Base-by-base conservation (phyloP, 2,797 vertebrate genomes). In the Psittacula echo region DNA sequence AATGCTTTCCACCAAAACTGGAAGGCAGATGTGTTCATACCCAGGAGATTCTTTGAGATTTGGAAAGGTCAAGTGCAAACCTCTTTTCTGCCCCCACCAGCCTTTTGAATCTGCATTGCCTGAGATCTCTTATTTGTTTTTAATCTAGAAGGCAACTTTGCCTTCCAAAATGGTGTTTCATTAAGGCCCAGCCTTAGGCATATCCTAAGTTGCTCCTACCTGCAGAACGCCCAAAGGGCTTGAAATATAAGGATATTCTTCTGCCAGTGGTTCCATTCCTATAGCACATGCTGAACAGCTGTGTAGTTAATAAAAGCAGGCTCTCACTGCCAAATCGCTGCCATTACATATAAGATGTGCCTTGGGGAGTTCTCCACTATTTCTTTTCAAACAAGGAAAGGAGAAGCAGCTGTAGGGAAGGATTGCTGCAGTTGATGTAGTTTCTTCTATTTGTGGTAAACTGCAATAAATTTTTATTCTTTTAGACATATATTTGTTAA, bases 281-380 rank as follows among this genome's bases (percentile, higher is more conserved):
- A 0, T 9, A 14, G 18, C 29, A 71, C 20, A 10, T 2, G 9
- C 30, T 32, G 39, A 54, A 58, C 39, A 47, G 9, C 24, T 2
- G 19, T 7, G n/a, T 2, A 1, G 17, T 27, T 62, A 24, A 15
- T 66, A 32, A 83, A 62, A 77, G 13, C 3, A 22, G 17, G 4
- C 37, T 83, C 13, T 85, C 5, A 1, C n/a, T 67, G 47, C 30
- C 51, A 71, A 34, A 47, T 66, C 4, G 1, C 32, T 89, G 76
- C 17, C 21, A 11, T 54, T 13, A 30, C 3, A 1, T n/a, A 6
- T 1, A 13, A 32, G 26, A 26, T 5, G 4, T 47, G 56, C 53
- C 30, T 26, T 47, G 41, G 24, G 18, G 27, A 56, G 27, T 54
- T 14, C 26, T 92, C 32, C 48, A n/a, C 6, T 56, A 4, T 75